Base-by-base conservation (phyloP, 2,888 invertebrate genomes). In the Dinocampus coccinellae region DNA sequence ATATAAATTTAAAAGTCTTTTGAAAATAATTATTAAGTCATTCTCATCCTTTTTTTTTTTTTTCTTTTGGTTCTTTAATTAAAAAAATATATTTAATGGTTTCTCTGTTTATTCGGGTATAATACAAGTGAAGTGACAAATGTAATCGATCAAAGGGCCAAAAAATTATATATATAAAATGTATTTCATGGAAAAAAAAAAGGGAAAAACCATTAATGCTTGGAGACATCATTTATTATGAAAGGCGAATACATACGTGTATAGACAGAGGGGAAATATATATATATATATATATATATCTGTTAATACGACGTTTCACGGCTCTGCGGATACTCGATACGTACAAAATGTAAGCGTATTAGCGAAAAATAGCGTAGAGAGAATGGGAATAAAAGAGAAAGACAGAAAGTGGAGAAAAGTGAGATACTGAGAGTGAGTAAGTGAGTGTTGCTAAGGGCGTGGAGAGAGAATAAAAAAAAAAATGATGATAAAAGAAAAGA, bases 141-240 rank as follows among this genome's bases (percentile, higher is more conserved):
- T 84, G 85, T 82, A 79, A 87, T 87, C 85, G 82, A 86, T 87
- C 86, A 86, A 85, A 85, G 80, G 80, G 81, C 79, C 78, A 77
- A 78, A 65, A 72, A 79, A 78, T 81, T 75, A 70, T 52, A 47
- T 47, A 47, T 7, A 47, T 47, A n/a, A n/a, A 16, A 16, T 16
- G 36, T 73, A 65, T 39, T 64, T 52, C 36, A 57, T 60, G 63
- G 26, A 34, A 47, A 39, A 11, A 62, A 53, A 22, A 57, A 60
- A 36, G 26, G 73, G 77, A 52, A 57, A 75, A 79, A 83, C 83
- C 84, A 85, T 85, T 85, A 85, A 78, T 81, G 80, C 72, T 74
- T 75, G 79, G 62, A 63, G 73, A 65, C 80, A 86, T 85, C 86
- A 87, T 87, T 86, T 86, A 84, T 85, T 84, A 85, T 81, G n/a